Evolutionary conservation across 2,113 vertebrate species (phyloP).

Genomic region (Antechinus flavipes): DNA sequence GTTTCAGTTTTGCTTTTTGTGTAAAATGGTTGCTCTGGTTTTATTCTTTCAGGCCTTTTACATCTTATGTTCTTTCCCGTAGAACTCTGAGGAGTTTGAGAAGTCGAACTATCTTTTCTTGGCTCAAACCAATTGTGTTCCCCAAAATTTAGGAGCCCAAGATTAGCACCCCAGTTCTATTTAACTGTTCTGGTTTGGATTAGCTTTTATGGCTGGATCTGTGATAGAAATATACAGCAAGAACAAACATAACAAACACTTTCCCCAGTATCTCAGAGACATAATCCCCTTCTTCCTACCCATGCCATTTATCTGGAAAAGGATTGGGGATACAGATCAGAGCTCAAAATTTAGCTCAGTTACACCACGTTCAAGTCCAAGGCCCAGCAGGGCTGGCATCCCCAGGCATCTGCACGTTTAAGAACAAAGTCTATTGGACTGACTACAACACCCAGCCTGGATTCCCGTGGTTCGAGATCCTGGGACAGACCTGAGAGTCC

Average conservation of each 20-base stretch:
- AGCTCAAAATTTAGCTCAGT: not conserved
- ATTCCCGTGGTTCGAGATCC: not conserved
- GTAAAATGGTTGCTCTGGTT: not conserved
- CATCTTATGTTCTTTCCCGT: not conserved
- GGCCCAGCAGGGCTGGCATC: too few species aligned
- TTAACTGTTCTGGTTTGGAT: not conserved
- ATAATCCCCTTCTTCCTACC: not conserved
- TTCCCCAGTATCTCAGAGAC: not conserved
- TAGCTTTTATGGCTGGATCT: not conserved
- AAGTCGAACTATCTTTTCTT: not conserved
- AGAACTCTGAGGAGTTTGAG: not conserved
- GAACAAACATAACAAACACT: not conserved
- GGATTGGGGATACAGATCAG: not conserved
- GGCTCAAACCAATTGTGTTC: not conserved
- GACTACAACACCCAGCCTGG: too few species aligned
- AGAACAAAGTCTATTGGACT: not conserved
- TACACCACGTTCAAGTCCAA: not conserved
- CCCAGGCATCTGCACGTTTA: too few species aligned
- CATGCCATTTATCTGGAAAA: not conserved
- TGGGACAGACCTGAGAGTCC: not conserved
- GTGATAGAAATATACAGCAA: not conserved
- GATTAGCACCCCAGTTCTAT: not conserved
- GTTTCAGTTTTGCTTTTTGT: not conserved
- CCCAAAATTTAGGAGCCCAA: not conserved
- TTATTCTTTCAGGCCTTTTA: not conserved